Base-by-base conservation (phyloP, 2,888 invertebrate genomes). In the Cyclophora albipunctata region DNA sequence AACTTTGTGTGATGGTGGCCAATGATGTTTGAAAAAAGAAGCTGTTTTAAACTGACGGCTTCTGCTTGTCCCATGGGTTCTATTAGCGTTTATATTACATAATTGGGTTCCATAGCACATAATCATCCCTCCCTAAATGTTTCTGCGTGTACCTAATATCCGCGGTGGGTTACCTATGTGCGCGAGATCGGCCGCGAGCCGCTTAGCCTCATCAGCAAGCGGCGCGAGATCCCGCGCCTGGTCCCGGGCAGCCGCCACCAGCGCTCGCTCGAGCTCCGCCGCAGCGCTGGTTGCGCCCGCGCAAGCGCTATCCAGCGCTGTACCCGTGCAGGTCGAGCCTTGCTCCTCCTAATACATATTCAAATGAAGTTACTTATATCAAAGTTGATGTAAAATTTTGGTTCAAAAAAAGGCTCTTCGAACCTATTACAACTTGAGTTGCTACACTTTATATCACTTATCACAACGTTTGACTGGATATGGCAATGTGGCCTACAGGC, bases 241-340 rank as follows among this genome's bases (percentile, higher is more conserved):
- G 63, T 87, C 83, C 41, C 87, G 74, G 55, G 88, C 88, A 46
- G 89, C 94, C 54, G 92, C 91, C 69, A 95, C 93, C 45, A 95
- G 91, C 46, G 94, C 93, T 58, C 93, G 92, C 67, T 93, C 93
- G 60, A 98, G 90, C 74, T 98, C 97, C 46, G 93, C 92, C 5
- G 96, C 96, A 43, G 97, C 96, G 68, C 93, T 92, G 54, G 94
- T 93, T 47, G 98, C 91, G 87, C 86, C 87, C 72, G 87, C 90
- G 81, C 85, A 91, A 77, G 92, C 90, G 81, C 91, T 88, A 57
- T 88, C 88, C 50, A 83, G 71, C 65, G 82, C 90, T 66, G 91
- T 89, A 57, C 84, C 73, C 71, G 81, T 70, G 47, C 82, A 75
- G 62, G 72, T 73, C 48, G 75, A 63, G 52, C 81, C 78, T 73